Base-by-base conservation (phyloP, 2,113 vertebrate genomes). In the Podarcis cretensis region DNA sequence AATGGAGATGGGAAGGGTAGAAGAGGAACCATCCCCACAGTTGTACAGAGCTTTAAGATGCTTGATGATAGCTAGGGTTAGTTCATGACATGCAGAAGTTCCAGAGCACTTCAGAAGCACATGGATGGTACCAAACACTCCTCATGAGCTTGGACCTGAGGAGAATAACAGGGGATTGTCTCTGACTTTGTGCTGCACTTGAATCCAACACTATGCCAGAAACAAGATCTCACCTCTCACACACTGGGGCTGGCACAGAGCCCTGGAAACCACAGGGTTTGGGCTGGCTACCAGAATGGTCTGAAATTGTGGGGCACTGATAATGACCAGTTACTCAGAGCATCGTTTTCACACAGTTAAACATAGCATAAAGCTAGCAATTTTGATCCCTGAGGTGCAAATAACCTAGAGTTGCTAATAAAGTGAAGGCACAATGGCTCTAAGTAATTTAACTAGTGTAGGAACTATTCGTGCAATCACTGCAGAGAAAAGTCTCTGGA, bases 391-490 rank as follows among this genome's bases (percentile, higher is more conserved):
- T 82, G 79, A 63, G 13, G 63, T 54, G n/a, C 69, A 75, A 87
- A 65, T 76, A 88, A 35, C 81, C 48, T 74, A 74, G 35, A 35
- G 48, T 81, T 87, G 43, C 68, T 75, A 63, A 88, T 32, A 32
- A 27, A 48, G 71, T 63, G 25, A 63, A 74, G 74, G 81, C 81
- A 63, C 59, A 88, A n/a, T 35, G 63, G 37, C 20, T 83, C 12
- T 30, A 25, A 20, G 37, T 65, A 68, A 88, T 48, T 65, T 66
- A 82, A 79, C 63, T 75, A 66, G 27, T 68, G 30, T 66, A 57
- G 78, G 54, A 78, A 87, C 37, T 66, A 65, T 83, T 65, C 54
- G 40, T 81, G 54, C 32, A 82, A 82, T 81, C 87, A 88, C 12
- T 75, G 71, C 80, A 83, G 66, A 88, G 69, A 25, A 80, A 30